A percentile compares a stretch with the other conserved stretches of the same genome.
Evolutionary conservation across 2,888 invertebrate genomes (phyloP).

Genomic region (Isotomurus palustris): DNA sequence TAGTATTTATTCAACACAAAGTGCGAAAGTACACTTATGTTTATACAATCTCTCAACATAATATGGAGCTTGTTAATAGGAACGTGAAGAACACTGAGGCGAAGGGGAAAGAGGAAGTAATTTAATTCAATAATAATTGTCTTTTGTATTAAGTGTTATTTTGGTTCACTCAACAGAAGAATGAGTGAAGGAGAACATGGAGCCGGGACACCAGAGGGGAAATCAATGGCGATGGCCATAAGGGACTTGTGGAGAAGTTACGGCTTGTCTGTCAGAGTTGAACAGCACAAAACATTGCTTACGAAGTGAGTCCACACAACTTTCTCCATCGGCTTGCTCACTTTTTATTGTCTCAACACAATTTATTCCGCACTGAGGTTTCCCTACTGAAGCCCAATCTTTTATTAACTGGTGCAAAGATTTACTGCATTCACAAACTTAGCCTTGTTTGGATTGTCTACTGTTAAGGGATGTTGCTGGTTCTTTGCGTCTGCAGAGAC

Average conservation of each 20-base stretch:
- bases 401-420: conserved; percentile 1
- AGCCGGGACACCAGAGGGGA: conserved; percentile 43
- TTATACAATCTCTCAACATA: no score
- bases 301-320: conserved; percentile 36
- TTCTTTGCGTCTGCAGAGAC: no score
- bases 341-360: conserved; percentile 7
- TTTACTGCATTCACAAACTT: no score
- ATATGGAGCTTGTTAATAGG: background rate
- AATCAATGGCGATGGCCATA: conserved; percentile 44
- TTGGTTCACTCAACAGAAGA: conserved; percentile 28
- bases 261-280: conserved; percentile 45
- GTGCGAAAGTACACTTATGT: no score
- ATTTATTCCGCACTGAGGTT: conserved; percentile 2
- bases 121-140: conserved; percentile 18
- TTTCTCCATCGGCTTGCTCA: background rate
- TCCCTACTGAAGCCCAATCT: conserved; percentile 3
- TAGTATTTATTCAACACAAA: no score
- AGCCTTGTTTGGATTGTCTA: no score
- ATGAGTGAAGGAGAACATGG: conserved; percentile 45
- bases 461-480: no score
- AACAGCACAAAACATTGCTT: conserved; percentile 44
- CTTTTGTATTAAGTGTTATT: conserved; percentile 2
- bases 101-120: conserved; percentile 3
- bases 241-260: conserved; percentile 46
- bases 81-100: background rate